Evolutionary conservation across 2,888 invertebrate genomes (phyloP), one percentile per base, ranked within the genome.

Genomic region (Pocota personata): DNA sequence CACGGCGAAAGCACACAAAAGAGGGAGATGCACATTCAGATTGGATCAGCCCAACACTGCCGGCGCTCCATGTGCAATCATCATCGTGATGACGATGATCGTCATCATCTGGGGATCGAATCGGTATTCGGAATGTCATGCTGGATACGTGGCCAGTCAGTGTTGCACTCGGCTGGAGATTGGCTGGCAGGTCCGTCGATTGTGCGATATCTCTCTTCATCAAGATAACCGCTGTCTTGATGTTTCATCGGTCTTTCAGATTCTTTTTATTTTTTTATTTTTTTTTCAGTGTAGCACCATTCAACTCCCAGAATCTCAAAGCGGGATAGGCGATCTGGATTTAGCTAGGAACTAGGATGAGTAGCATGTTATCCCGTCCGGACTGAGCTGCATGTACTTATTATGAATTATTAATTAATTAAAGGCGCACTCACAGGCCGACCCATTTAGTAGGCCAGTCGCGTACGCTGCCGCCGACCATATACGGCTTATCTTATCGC

Each of bases 381-480:
- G 14, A 55, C 37, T 50, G 24, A 64, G 32, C 78, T 46, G 67
- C 76, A 80, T 86, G 76, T 76, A 77, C 76, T 77, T 86, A 82
- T 76, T 82, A 86, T 86, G 86, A 86, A 86, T 86, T 86, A 86
- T 82, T 86, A 86, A 86, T 86, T 86, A 86, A 86, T 86, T 86
- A 86, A 86, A 77, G 86, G 86, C 86, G 86, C 86, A 86, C 86
- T 76, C 82, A 66, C 60, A 10, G 60, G 14, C 55, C 46, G 66
- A 24, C 32, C 21, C 52, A 46, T 48, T 86, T 67, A 24, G 46
- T 60, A 86, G 24, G n/a, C 76, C 6, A 48, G 66, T 82, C 86
- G 82, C 82, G 86, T 86, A 82, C 82, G 55, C 72, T 60, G 71
- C 62, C n/a, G 37, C 66, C 16, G 46, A 40, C 86, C 86, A 57